Evolutionary conservation across 2,797 vertebrate genomes (phyloP), one percentile per base, ranked within the genome.

Genomic region (Fistularia commersonii): DNA sequence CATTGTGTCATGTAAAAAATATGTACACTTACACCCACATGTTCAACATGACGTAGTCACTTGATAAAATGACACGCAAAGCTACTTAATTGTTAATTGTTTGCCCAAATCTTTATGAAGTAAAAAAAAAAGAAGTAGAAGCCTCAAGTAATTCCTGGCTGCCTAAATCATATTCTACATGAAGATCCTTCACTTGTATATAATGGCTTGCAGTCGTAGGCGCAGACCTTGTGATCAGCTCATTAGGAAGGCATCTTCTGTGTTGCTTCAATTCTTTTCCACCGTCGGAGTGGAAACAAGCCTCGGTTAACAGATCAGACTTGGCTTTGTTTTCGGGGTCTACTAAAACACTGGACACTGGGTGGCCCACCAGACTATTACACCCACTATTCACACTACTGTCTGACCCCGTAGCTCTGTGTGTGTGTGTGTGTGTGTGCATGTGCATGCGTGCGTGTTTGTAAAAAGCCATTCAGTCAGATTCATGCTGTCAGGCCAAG

Each of bases 341-440:
- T 10, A 53, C 52, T 71, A 13, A 58, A 66, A 50, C 64, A 51
- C 53, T 47, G 59, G 63, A 56, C 48, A 10, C 50, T 78, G 66
- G 79, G 76, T 83, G 82, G 70, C 57, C 60, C 47, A 57, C 32
- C 2, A 10, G 44, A 59, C 74, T 71, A 55, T 76, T 58, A 40
- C 39, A 12, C 40, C 33, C 41, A 32, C 60, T 60, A 43, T 62
- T 69, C 60, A 67, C 45, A 43, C 59, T 66, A 51, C 67, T 71
- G 76, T 69, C 56, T 1, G n/a, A 69, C 41, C 51, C 41, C 42
- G 41, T 8, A n/a, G 6, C 44, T 14, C 35, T 40, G 44, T 51
- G 31, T 55, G 54, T 58, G 42, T 54, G 44, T 55, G 36, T 46
- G 51, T 53, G 41, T 45, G 47, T 40, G 36, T 47, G 41, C 4